A percentile compares a stretch with the other conserved stretches of the same genome.
Evolutionary conservation across 2,888 invertebrate species (phyloP).

Genomic region (Dromius quadrimaculatus): DNA sequence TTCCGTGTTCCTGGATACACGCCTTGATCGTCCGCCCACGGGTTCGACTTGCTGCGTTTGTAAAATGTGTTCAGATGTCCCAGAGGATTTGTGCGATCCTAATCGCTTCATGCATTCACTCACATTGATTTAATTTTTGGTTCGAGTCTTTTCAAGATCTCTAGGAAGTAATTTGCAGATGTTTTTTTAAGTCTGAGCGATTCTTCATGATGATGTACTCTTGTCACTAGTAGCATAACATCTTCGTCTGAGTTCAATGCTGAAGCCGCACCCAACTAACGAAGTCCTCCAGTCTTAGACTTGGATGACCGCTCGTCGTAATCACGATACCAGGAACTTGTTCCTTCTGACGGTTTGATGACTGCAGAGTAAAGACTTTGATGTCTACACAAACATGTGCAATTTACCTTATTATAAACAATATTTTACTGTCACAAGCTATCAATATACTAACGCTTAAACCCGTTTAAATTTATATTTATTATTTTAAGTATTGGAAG

Average conservation of each 20-base stretch:
- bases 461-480: neutral
- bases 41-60: constrained; percentile 3
- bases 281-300: constrained; percentile 9
- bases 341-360: neutral
- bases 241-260: neutral
- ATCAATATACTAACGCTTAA: neutral
- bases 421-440: neutral
- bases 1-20: constrained; percentile 51
- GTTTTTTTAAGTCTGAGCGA: no score
- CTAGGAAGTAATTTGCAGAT: no score
- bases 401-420: neutral
- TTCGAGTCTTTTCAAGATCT: no score
- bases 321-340: constrained; percentile 13
- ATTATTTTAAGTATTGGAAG: neutral
- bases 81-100: constrained; percentile 3
- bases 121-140: no score
- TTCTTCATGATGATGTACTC: constrained; percentile 23
- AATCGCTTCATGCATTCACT: neutral
- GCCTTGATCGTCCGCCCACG: constrained; percentile 44
- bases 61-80: constrained; percentile 5
- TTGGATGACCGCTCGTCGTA: neutral
- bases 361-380: neutral
- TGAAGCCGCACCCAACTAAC: constrained; percentile 4
- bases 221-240: constrained; percentile 12
- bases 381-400: no score